Percentiles rank a stretch among this genome's conserved stretches.
Conservation (phyloP, 2,797 vertebrate species). For the Valencia hispanica region DNA sequence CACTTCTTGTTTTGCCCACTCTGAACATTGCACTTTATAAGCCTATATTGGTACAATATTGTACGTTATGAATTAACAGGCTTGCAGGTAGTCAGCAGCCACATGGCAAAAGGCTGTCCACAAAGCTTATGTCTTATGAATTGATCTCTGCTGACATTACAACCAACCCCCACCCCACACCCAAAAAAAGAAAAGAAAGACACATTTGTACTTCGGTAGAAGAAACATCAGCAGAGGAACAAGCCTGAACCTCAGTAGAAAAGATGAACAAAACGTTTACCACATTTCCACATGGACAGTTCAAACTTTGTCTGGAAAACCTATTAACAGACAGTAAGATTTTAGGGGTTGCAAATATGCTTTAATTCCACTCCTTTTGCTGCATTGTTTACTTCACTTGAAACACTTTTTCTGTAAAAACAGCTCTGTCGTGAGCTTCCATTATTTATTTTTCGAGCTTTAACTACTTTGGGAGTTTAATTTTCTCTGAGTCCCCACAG, state of each 20-base stretch:
- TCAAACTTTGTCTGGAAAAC: slow-evolving; percentile 36
- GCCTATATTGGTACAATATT: not conserved
- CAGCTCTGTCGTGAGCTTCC: slow-evolving; percentile 13
- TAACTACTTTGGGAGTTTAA: slow-evolving; percentile 36
- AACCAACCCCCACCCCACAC: not conserved
- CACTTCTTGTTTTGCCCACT: slow-evolving; percentile 13
- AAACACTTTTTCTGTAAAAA: slow-evolving; percentile 11
- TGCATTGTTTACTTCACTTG: slow-evolving; percentile 23
- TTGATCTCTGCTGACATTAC: slow-evolving; percentile 17
- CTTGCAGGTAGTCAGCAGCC: not conserved
- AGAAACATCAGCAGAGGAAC: slow-evolving; percentile 39
- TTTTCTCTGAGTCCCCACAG: slow-evolving; percentile 39
- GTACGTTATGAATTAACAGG: not conserved
- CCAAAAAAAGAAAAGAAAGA: not conserved
- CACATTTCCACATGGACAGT: slow-evolving; percentile 28
- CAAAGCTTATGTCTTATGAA: no score
- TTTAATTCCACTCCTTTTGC: not conserved
- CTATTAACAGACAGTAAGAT: slow-evolving; percentile 16
- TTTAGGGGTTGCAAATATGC: slow-evolving; percentile 10
- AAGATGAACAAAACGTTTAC: slow-evolving; percentile 19
- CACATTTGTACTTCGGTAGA: slow-evolving; percentile 14
- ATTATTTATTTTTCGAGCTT: slow-evolving; percentile 42
- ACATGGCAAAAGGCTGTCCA: not conserved
- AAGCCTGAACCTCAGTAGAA: slow-evolving; percentile 1
- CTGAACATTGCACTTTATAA: slow-evolving; percentile 1